These are phyloP conservation scores for Hydractinia echinata DNA, from an alignment of 30 jellyfish, hydroid and myxozoan genomes.

Conservation along the genomic window DNA sequence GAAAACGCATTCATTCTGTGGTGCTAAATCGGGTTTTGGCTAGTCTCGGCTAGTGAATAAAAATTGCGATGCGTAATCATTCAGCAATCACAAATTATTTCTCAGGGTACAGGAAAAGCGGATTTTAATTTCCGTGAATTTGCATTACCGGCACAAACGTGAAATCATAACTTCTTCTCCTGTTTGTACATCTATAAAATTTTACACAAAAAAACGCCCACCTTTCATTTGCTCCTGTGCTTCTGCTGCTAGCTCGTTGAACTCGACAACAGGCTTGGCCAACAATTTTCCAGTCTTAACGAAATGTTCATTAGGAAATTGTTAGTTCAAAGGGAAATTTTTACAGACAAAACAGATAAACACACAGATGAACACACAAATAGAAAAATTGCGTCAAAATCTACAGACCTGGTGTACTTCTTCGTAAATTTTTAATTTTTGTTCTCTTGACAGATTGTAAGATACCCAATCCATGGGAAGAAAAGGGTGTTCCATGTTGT, in stretches of 20 bases:
- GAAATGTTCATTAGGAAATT: neutral
- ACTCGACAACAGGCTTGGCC: slow-evolving; percentile 28
- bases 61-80: too few relatives aligned
- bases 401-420: slow-evolving; percentile 50
- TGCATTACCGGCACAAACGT: neutral
- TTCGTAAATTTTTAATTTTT: slow-evolving; percentile 65
- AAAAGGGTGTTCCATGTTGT: neutral
- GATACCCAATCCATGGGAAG: slow-evolving; percentile 32
- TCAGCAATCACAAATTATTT: too few relatives aligned
- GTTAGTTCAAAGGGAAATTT: too few relatives aligned
- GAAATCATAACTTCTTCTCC: neutral
- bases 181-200: neutral
- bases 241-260: slow-evolving; percentile 61
- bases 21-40: too few relatives aligned
- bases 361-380: neutral
- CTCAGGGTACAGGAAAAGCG: too few relatives aligned
- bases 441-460: slow-evolving; percentile 47
- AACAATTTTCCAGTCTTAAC: slow-evolving; percentile 46
- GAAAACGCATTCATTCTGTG: neutral
- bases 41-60: too few relatives aligned
- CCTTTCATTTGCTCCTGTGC: slow-evolving; percentile 77
- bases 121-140: too few relatives aligned
- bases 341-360: too few relatives aligned
- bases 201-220: neutral
- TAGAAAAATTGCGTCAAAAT: neutral